Evolutionary conservation across 2,797 vertebrate genomes (phyloP).

Genomic region (Spinus pinus): DNA sequence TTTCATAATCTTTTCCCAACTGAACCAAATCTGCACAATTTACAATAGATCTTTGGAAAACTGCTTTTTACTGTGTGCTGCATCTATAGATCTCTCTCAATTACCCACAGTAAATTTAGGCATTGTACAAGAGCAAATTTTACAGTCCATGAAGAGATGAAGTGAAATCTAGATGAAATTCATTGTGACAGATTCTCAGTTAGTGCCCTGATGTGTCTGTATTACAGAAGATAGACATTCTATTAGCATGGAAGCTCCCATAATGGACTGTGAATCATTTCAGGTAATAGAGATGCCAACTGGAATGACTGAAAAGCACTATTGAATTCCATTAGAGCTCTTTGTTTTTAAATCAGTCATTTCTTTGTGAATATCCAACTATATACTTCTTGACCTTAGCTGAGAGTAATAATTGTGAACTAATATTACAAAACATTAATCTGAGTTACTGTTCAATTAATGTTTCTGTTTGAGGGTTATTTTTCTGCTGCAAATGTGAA

Average conservation of each 20-base stretch:
- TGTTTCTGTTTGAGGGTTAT: conserved; percentile 60
- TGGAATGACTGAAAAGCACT: conserved; percentile 84
- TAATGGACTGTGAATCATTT: conserved; percentile 93
- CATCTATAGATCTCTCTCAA: conserved; percentile 83
- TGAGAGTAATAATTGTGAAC: conserved; percentile 81
- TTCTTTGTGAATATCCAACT: conserved; percentile 81
- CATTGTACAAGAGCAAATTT: conserved; percentile 84
- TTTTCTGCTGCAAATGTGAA: conserved; percentile 66
- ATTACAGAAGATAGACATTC: conserved; percentile 93
- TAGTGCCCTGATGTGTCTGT: conserved; percentile 90
- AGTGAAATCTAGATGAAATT: conserved; percentile 86
- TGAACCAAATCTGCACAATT: conserved; percentile 72
- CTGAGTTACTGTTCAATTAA: conserved; percentile 80
- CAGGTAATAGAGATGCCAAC: conserved; percentile 92
- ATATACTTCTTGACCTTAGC: conserved; percentile 80
- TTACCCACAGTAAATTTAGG: conserved; percentile 84
- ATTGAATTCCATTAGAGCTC: conserved; percentile 90
- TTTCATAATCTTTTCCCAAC: conserved; percentile 58
- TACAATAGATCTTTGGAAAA: conserved; percentile 76
- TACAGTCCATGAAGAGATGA: conserved; percentile 86
- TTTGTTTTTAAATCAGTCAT: conserved; percentile 89
- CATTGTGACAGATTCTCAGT: conserved; percentile 85
- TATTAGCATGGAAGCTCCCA: conserved; percentile 85
- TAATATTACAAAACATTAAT: conserved; percentile 82
- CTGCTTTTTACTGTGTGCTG: conserved; percentile 63